These are phyloP conservation scores for Hedychridium roseum DNA, from an alignment of 2,888 invertebrate species.

Conservation along the genomic window DNA sequence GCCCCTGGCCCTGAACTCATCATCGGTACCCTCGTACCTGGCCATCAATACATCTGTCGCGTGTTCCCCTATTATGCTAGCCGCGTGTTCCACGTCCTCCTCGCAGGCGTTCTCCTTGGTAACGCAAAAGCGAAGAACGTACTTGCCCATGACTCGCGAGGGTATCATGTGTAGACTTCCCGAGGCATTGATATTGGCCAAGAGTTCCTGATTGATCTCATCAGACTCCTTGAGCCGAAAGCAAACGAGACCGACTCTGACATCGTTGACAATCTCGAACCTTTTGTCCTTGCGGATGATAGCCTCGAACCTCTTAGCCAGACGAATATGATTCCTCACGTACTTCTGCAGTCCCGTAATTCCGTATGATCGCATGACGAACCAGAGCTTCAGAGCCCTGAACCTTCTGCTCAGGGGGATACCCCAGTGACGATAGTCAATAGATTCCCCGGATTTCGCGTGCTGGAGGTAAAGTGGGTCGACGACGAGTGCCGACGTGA, in stretches of 20 bases:
- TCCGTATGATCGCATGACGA: slow-evolving; percentile 83
- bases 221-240: slow-evolving; percentile 78
- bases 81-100: slow-evolving; percentile 75
- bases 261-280: slow-evolving; percentile 82
- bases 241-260: slow-evolving; percentile 79
- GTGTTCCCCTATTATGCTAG: slow-evolving; percentile 70
- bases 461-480: slow-evolving; percentile 88
- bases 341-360: slow-evolving; percentile 82
- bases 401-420: slow-evolving; percentile 87
- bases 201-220: slow-evolving; percentile 76
- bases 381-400: slow-evolving; percentile 88
- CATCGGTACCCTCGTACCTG: slow-evolving; percentile 55
- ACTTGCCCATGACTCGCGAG: slow-evolving; percentile 77
- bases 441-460: slow-evolving; percentile 76
- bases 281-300: slow-evolving; percentile 74
- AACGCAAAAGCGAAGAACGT: slow-evolving; percentile 82
- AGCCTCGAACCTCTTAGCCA: slow-evolving; percentile 79
- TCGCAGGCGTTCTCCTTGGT: slow-evolving; percentile 80
- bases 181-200: slow-evolving; percentile 83
- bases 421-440: slow-evolving; percentile 84
- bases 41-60: slow-evolving; percentile 69
- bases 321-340: slow-evolving; percentile 81
- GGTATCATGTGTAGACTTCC: slow-evolving; percentile 89
- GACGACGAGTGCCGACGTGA: slow-evolving; percentile 85
- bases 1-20: slow-evolving; percentile 60